Percentiles rank a stretch among this genome's conserved stretches.
Conservation (phyloP, 2,797 vertebrate genomes). For the Iguana delicatissima region DNA sequence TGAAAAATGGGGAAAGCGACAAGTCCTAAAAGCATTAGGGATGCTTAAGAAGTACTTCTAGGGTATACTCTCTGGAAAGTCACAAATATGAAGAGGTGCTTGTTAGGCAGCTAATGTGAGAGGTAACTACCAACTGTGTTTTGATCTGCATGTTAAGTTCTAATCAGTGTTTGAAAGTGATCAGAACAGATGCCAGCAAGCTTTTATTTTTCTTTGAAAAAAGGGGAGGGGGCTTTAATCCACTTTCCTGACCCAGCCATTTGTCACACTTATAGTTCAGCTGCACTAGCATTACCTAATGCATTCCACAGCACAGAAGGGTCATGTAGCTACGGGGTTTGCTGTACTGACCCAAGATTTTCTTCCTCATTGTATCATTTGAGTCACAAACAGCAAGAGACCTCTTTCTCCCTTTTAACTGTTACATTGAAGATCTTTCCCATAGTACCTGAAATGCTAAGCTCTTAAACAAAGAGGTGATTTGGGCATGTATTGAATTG, state of each 20-base stretch:
- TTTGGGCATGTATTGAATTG: background rate
- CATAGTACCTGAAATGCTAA: background rate
- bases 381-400: background rate
- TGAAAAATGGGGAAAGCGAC: slow-evolving; percentile 92
- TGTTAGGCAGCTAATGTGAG: slow-evolving; percentile 48
- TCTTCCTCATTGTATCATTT: slow-evolving; percentile 41
- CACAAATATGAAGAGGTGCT: slow-evolving; percentile 37
- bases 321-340: slow-evolving; percentile 66
- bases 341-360: slow-evolving; percentile 73
- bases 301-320: slow-evolving; percentile 64
- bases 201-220: slow-evolving; percentile 64
- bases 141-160: slow-evolving; percentile 57
- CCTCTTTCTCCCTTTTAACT: slow-evolving; percentile 61
- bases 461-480: background rate
- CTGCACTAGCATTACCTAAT: slow-evolving; percentile 76
- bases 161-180: slow-evolving; percentile 56
- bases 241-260: slow-evolving; percentile 59
- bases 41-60: slow-evolving; percentile 81
- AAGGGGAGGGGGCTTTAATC: slow-evolving; percentile 38
- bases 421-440: background rate
- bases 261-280: slow-evolving; percentile 77
- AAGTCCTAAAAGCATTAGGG: slow-evolving; percentile 92
- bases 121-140: slow-evolving; percentile 45
- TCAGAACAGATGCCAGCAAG: slow-evolving; percentile 46
- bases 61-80: slow-evolving; percentile 44